Percentiles rank a stretch among this genome's conserved stretches.
phyloP scores from a whole-genome alignment of 2,797 vertebrate species.

The Gymnothorax javanicus region DNA sequence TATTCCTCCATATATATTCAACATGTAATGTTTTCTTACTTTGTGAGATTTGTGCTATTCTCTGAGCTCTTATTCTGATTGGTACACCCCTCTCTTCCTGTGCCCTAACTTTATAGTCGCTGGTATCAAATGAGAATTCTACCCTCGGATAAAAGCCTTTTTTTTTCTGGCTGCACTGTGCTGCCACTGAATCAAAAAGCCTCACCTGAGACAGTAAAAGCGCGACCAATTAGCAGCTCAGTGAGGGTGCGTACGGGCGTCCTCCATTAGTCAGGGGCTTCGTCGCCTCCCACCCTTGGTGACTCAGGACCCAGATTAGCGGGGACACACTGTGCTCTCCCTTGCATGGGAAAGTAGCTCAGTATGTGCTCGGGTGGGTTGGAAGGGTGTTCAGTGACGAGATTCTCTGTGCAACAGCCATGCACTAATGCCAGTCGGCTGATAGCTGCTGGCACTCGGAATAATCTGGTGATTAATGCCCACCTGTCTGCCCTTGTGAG shows the following conservation, averaged over 20 bases:
- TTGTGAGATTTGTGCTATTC: neutral
- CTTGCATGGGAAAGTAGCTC: slow-evolving; percentile 11
- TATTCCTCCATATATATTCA: neutral
- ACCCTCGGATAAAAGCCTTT: slow-evolving; percentile 35
- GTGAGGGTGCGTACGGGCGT: slow-evolving; percentile 4
- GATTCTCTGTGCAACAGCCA: slow-evolving; percentile 51
- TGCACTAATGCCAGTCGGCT: slow-evolving; percentile 45
- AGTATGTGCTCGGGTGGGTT: slow-evolving; percentile 21
- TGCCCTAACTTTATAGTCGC: slow-evolving; percentile 53
- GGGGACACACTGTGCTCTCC: slow-evolving; percentile 38
- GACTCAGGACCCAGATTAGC: slow-evolving; percentile 40
- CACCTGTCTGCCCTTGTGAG: slow-evolving; percentile 64
- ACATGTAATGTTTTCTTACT: neutral
- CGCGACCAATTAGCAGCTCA: slow-evolving; percentile 39
- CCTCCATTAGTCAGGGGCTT: slow-evolving; percentile 9
- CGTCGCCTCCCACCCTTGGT: slow-evolving; percentile 27
- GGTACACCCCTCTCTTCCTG: slow-evolving; percentile 35
- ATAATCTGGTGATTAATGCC: slow-evolving; percentile 63
- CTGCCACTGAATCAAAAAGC: slow-evolving; percentile 55
- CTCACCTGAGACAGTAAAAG: slow-evolving; percentile 3
- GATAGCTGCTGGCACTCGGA: slow-evolving; percentile 58
- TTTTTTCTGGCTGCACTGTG: slow-evolving; percentile 29
- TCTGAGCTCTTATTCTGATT: slow-evolving; percentile 26
- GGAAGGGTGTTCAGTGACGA: slow-evolving; percentile 31
- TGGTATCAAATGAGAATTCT: slow-evolving; percentile 34